phyloP scores from a whole-genome alignment of 2,888 invertebrate genomes.

The Drepanosiphum platanoidis region DNA sequence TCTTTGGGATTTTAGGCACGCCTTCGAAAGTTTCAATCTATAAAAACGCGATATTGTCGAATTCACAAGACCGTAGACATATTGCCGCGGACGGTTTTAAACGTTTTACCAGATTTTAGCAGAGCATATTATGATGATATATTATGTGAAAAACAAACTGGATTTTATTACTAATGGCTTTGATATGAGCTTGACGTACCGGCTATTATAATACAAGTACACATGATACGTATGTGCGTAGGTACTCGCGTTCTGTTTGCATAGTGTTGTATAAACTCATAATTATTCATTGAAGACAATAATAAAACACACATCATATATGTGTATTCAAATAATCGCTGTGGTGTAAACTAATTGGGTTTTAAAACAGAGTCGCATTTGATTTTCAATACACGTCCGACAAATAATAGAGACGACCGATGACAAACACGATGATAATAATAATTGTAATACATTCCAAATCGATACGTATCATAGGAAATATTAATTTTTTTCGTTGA shows the following conservation, averaged over 20 bases:
- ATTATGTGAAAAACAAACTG: neutral
- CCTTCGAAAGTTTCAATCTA: neutral
- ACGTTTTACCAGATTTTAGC: neutral
- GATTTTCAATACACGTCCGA: neutral
- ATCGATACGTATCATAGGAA: neutral
- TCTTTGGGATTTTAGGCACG: neutral
- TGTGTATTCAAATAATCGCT: neutral
- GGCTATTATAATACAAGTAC: neutral
- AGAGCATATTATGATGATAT: neutral
- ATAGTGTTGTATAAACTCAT: no score
- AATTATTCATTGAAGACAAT: neutral
- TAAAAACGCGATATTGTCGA: neutral
- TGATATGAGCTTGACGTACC: neutral
- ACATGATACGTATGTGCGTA: neutral
- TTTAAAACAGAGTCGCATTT: neutral
- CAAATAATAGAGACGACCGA: neutral
- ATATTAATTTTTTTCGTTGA: neutral
- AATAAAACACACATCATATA: neutral
- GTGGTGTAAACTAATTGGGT: neutral
- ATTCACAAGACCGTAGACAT: neutral
- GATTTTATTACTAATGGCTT: neutral
- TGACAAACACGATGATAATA: neutral
- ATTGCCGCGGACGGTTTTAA: neutral
- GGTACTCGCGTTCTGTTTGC: no score
- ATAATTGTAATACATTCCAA: neutral